Evolutionary conservation across 1,140 invertebrate genomes (phyloP).

Genomic region (Calliopsis andreniformis): DNA sequence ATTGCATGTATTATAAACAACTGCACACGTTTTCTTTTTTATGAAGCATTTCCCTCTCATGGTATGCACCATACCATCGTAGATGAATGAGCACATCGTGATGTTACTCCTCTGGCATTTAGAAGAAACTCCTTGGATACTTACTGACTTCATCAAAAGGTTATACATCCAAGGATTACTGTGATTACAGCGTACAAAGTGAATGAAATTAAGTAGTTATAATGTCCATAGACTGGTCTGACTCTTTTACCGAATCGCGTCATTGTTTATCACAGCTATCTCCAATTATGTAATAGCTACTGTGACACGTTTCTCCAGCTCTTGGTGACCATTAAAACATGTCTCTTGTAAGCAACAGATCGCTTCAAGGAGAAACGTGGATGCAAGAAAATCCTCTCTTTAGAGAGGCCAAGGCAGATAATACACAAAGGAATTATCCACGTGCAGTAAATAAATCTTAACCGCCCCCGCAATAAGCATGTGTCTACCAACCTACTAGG

Average conservation of each 20-base stretch:
- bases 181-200: conserved; percentile 8
- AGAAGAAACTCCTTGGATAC: conserved; percentile 38
- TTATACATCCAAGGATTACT: conserved; percentile 59
- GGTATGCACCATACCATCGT: conserved; percentile 1
- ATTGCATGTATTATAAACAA: background rate
- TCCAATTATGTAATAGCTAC: background rate
- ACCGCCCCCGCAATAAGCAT: too few species aligned
- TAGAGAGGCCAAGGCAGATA: too few species aligned
- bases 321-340: background rate
- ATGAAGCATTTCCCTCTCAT: conserved; percentile 7
- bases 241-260: conserved; percentile 20
- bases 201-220: conserved; percentile 41
- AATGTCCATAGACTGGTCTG: background rate
- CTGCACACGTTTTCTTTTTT: background rate
- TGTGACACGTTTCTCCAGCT: background rate
- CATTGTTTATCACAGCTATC: background rate
- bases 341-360: background rate
- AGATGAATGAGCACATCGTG: conserved; percentile 50
- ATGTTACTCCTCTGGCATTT: conserved; percentile 65
- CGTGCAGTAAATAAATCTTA: too few species aligned
- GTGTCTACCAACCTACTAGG: too few species aligned
- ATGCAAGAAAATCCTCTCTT: too few species aligned
- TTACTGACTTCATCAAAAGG: conserved; percentile 61
- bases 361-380: background rate
- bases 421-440: too few species aligned